Evolutionary conservation across 2,888 invertebrate species (phyloP), one percentile per base, ranked within the genome.

Genomic region (Ligdia adustata): DNA sequence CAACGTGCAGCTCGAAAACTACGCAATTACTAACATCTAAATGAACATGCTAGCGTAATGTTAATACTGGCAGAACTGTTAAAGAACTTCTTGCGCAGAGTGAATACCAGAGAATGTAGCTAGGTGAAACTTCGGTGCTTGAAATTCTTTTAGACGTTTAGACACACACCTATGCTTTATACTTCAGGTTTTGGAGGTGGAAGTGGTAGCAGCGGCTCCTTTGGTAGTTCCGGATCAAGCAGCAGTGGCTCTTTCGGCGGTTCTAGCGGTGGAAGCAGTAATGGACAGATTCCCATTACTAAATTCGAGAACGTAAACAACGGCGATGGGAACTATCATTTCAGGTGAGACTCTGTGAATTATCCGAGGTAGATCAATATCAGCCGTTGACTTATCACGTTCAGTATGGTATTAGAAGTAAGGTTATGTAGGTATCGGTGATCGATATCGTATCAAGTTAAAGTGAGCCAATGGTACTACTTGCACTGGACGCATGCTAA

Each of bases 221-320:
- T n/a, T n/a, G n/a, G n/a, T n/a, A n/a, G 22, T 22, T 92, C 57
- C 1, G 57, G 63, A 3, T 43, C 47, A 1, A 57, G 84, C 69
- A 92, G 62, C 0, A 52, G 57, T 29, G 45, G 65, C 22, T 42
- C 50, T 1, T 58, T 56, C 4, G 59, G 60, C 7, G 57, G 60
- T 4, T 62, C 57, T 3, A 57, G 66, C 24, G 66, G 73, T 16
- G 68, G 85, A 55, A 79, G 85, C 37, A 62, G 69, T 75, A 92
- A 82, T 13, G 70, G 78, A 6, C 78, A 84, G 54, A 81, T 83
- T 55, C 93, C 93, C 4, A 93, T 93, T 58, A 76, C 92, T 7
- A 90, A 91, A 57, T 93, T 91, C 64, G 92, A 92, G 55, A 93
- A 93, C 58, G 91, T 89, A 43, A 93, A 93, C 79, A 93, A 93